phyloP scores from a whole-genome alignment of 2,113 vertebrate genomes.

The Grus americana region DNA sequence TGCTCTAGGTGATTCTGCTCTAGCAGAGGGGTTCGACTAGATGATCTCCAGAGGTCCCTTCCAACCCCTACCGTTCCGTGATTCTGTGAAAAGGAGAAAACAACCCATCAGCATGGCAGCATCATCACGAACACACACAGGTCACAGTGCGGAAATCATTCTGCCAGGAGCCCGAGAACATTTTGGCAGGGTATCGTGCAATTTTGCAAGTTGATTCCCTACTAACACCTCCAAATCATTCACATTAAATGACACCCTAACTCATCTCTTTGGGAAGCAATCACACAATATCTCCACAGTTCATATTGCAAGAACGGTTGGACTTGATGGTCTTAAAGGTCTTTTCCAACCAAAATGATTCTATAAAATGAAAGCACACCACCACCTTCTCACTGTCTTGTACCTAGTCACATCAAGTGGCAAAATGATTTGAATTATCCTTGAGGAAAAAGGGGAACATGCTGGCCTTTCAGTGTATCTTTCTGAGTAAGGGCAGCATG shows the following conservation, averaged over 20 bases:
- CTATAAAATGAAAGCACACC: not conserved
- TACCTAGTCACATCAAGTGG: not conserved
- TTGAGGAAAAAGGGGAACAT: not conserved
- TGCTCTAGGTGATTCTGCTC: too few species aligned
- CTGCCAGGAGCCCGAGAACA: not conserved
- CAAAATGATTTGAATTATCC: not conserved
- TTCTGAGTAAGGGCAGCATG: not conserved
- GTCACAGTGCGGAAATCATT: accelerated
- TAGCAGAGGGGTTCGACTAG: too few species aligned
- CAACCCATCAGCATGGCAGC: not conserved
- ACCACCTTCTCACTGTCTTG: not conserved
- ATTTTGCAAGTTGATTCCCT: not conserved
- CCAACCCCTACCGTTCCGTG: too few species aligned
- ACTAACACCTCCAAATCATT: not conserved
- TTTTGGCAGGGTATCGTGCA: not conserved
- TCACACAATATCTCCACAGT: not conserved
- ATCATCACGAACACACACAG: not conserved
- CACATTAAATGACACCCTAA: not conserved
- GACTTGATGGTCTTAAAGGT: too few species aligned
- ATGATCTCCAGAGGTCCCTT: too few species aligned
- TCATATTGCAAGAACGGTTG: not conserved
- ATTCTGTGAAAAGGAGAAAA: not conserved
- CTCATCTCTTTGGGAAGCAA: not conserved
- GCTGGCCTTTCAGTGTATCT: not conserved
- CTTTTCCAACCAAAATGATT: too few species aligned